Evolutionary conservation across 2,797 vertebrate species (phyloP), one percentile per base, ranked within the genome.

Genomic region (Dallia pectoralis): DNA sequence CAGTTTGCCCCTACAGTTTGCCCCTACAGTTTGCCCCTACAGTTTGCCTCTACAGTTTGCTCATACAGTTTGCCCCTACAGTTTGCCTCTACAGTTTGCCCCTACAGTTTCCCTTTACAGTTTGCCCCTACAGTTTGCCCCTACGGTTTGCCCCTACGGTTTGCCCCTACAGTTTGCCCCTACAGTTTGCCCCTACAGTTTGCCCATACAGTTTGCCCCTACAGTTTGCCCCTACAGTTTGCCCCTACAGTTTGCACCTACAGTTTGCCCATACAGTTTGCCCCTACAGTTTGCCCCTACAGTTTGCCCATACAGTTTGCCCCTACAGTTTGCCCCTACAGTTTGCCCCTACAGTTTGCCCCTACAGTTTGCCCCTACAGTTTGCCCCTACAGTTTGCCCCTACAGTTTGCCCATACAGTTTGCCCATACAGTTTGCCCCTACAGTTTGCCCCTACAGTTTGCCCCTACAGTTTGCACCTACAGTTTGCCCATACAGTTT

Each of bases 1-100:
- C 40, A 14, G 16, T 49, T 47, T 56, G 74, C 33, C n/a, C n/a
- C 70, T 75, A n/a, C n/a, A n/a, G n/a, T n/a, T n/a, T n/a, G n/a
- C n/a, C 40, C 5, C 40, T 44, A 44, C 40, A 14, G 16, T 49
- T 47, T 56, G 74, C 33, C n/a, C n/a, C 70, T 75, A 44, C 40
- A 14, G 16, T 49, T 47, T 56, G 74, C 33, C n/a, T n/a, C 70
- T 75, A n/a, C n/a, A n/a, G n/a, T n/a, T n/a, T n/a, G n/a, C n/a
- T n/a, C n/a, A n/a, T n/a, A n/a, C n/a, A n/a, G n/a, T n/a, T n/a
- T n/a, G n/a, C n/a, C 40, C 5, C 40, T 44, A 44, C 40, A 14
- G 16, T 49, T 47, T 56, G 74, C 33, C n/a, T n/a, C 70, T 75
- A 44, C 40, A 14, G 16, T 49, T 47, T 56, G 74, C 33, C n/a